Base-by-base conservation (phyloP, 1,140 invertebrate species). In the Psilanteris sp. region DNA sequence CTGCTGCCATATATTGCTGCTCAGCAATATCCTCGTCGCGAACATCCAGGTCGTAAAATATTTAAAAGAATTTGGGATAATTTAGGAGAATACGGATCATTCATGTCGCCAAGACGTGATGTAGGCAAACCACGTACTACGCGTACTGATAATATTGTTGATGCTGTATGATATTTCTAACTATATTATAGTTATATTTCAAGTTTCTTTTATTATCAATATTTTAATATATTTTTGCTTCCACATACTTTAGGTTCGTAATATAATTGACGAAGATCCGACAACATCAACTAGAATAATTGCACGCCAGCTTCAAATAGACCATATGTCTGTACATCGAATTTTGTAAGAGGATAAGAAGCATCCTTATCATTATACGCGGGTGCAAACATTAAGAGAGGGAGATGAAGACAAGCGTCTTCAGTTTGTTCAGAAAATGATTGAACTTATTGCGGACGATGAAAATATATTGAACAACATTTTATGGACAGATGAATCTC, bases 401-500 rank as follows among this genome's bases (percentile, higher is more conserved):
- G 15, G 8, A 4, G 39, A 59, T 22, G 1, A 20, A n/a, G n/a
- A n/a, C n/a, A n/a, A n/a, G n/a, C n/a, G n/a, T n/a, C n/a, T n/a
- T n/a, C n/a, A n/a, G n/a, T n/a, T n/a, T n/a, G n/a, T n/a, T n/a
- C n/a, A n/a, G n/a, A n/a, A 3, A 29, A 59, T 59, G 54, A 1
- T 59, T 0, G 0, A 10, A 6, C 9, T 2, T 10, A 44, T 44
- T 10, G 18, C 32, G 1, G 24, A 14, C 2, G 39, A 59, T 14
- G 26, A 15, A n/a, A 13, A 4, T 4, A 14, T 32, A 34, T 31
- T 59, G 6, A 20, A 59, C 6, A n/a, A 4, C 1, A 59, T 59
- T 44, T 0, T 59, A 3, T 59, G 54, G 39, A 15, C 10, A 1
- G 37, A 59, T 8, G 54, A 59, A n/a, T 34, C 26, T 7, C 26